Percentiles rank a stretch among this genome's conserved stretches.
These are phyloP conservation scores for Capreolus pygargus DNA, from an alignment of 2,113 vertebrate genomes.

Conservation along the genomic window DNA sequence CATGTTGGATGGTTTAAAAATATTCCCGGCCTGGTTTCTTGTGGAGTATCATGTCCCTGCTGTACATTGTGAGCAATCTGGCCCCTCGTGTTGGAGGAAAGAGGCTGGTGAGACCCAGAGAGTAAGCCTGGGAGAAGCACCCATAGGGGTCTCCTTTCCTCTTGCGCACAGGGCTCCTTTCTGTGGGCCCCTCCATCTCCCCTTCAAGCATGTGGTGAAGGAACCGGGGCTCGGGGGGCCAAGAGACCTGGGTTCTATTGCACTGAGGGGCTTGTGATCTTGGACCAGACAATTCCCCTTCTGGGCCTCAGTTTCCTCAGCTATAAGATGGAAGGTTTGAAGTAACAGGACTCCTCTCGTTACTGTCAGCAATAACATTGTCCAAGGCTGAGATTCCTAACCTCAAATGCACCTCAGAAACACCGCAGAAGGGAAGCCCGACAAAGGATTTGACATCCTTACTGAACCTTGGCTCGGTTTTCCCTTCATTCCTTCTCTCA, in stretches of 20 bases:
- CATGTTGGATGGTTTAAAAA: conserved; percentile 58
- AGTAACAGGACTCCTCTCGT: neutral
- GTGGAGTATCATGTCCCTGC: neutral
- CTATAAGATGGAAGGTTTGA: neutral
- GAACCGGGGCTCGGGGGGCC: neutral
- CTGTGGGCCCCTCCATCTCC: neutral
- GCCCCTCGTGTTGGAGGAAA: neutral
- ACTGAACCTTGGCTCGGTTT: neutral
- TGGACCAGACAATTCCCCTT: neutral
- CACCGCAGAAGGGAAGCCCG: neutral
- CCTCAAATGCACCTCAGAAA: neutral
- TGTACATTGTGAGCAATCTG: neutral
- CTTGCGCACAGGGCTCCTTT: neutral
- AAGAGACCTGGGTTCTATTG: neutral
- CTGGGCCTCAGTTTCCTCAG: conserved; percentile 5
- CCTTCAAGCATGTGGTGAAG: neutral
- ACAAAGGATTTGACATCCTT: neutral
- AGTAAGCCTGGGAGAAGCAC: neutral
- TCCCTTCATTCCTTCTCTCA: neutral
- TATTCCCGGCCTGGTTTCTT: conserved; percentile 56
- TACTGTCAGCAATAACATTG: neutral
- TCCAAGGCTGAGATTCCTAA: neutral
- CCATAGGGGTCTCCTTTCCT: neutral
- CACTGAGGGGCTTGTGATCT: neutral
- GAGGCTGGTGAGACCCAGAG: neutral